Conservation (phyloP, 2,113 vertebrate species). For the Engraulis encrasicolus region DNA sequence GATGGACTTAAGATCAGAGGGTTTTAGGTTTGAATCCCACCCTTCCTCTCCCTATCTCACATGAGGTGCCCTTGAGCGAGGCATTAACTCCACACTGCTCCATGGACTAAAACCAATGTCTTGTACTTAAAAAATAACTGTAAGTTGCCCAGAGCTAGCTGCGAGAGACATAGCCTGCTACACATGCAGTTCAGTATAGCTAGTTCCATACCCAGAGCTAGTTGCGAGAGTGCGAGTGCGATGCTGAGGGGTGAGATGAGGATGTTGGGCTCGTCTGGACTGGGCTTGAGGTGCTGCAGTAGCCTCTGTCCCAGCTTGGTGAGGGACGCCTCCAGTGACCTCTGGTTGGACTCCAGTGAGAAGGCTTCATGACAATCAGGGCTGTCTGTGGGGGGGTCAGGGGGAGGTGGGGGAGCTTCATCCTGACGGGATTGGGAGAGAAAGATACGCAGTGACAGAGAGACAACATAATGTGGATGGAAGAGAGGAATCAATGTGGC, state of each 20-base stretch:
- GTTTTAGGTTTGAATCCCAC: no score
- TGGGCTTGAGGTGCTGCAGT: slow-evolving; percentile 70
- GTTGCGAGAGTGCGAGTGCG: slow-evolving; percentile 79
- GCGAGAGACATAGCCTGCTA: no score
- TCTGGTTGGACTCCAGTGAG: slow-evolving; percentile 36
- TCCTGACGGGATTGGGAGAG: slow-evolving; percentile 13
- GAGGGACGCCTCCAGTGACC: slow-evolving; percentile 71
- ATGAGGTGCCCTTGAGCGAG: no score
- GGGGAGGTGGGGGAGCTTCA: not conserved
- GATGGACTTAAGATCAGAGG: no score
- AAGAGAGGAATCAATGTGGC: not conserved
- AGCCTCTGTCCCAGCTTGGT: slow-evolving; percentile 77
- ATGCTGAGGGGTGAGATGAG: slow-evolving; percentile 84
- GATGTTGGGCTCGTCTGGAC: slow-evolving; percentile 70
- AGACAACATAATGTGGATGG: not conserved
- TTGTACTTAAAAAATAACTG: no score
- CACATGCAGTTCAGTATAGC: not conserved
- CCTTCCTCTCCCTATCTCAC: no score
- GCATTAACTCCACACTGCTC: no score
- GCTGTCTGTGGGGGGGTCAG: not conserved
- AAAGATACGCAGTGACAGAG: slow-evolving; percentile 11
- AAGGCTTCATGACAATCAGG: slow-evolving; percentile 42
- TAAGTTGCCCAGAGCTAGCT: no score
- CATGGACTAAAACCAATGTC: no score
- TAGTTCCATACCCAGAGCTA: slow-evolving; percentile 82